phyloP scores from a whole-genome alignment of 2,113 vertebrate species.

The Serinus canaria region DNA sequence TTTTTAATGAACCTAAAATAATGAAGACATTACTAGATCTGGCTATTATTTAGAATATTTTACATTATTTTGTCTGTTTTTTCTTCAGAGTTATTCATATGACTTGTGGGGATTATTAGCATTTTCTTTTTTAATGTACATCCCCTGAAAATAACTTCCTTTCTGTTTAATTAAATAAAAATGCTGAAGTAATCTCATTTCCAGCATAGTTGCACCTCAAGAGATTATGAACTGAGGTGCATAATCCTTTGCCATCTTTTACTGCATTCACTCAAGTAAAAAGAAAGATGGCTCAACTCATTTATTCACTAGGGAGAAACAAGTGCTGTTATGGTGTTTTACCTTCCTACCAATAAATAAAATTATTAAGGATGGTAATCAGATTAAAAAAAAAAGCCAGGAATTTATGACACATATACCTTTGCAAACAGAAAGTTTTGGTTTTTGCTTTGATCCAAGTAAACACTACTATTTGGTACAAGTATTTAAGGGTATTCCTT shows the following conservation, averaged over 20 bases:
- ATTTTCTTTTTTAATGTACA: not conserved
- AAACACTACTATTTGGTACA: rapidly evolving
- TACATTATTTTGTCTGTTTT: not conserved
- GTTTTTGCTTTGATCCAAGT: not conserved
- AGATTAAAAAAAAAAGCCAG: not conserved
- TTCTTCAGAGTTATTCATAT: not conserved
- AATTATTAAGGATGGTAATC: not conserved
- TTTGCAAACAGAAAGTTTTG: not conserved
- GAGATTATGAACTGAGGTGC: not conserved
- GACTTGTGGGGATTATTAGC: not conserved
- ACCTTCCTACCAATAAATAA: not conserved
- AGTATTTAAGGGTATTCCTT: not conserved
- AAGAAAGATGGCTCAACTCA: not conserved
- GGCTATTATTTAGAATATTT: not conserved
- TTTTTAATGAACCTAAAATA: not conserved
- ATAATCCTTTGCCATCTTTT: not conserved
- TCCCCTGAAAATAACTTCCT: not conserved
- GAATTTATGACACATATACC: not conserved
- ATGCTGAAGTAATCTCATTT: not conserved
- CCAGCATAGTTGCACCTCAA: not conserved
- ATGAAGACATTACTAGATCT: not conserved
- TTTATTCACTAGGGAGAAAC: not conserved
- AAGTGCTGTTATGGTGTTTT: not conserved
- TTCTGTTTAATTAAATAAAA: not conserved
- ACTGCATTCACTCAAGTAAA: not conserved